phyloP scores from a whole-genome alignment of 1,140 invertebrate species.

The Macrosteles quadrilineatus region DNA sequence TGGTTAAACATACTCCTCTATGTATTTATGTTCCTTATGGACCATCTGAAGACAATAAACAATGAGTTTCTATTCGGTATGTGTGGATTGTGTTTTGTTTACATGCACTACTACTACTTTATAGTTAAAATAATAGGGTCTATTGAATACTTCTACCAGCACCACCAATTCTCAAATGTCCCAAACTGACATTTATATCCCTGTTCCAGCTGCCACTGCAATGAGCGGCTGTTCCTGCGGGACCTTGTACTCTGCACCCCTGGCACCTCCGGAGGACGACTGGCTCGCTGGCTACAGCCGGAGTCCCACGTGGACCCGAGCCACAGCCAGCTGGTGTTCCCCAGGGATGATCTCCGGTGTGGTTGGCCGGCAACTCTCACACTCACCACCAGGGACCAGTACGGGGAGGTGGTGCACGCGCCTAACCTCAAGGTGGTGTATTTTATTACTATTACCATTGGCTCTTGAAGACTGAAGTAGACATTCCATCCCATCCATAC shows the following conservation, averaged over 20 bases:
- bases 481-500: background rate
- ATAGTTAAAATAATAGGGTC: no score
- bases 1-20: no score
- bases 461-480: no score
- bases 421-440: constrained; percentile 75
- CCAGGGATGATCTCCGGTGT: constrained; percentile 73
- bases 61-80: no score
- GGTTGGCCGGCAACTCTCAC: constrained; percentile 81
- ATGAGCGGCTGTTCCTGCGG: constrained; percentile 90
- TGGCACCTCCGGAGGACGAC: constrained; percentile 85
- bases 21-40: no score
- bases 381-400: constrained; percentile 88
- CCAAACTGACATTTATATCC: no score
- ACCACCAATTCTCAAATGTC: no score
- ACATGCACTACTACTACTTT: no score
- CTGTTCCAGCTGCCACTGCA: constrained; percentile 69
- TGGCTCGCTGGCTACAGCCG: constrained; percentile 93
- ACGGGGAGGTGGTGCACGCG: constrained; percentile 82
- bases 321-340: constrained; percentile 74
- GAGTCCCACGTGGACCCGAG: constrained; percentile 88
- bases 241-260: constrained; percentile 87
- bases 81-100: no score
- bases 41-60: no score
- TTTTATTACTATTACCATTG: no score
- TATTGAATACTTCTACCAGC: no score